A percentile compares a stretch with the other conserved stretches of the same genome.
phyloP scores from a whole-genome alignment of 2,113 vertebrate species.

The Toxostoma redivivum region DNA sequence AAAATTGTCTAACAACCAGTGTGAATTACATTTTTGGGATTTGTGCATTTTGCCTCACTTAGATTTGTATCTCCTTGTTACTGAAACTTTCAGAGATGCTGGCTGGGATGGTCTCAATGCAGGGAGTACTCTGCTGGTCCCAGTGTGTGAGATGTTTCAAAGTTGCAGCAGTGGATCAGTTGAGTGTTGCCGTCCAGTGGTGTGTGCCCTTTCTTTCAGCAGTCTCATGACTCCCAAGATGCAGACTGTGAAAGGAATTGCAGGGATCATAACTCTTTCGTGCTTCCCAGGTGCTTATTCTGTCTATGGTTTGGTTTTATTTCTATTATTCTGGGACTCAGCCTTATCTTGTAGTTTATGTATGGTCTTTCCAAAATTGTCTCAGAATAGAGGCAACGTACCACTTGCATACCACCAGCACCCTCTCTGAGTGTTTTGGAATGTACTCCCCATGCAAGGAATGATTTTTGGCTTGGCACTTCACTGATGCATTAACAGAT shows the following conservation, averaged over 20 bases:
- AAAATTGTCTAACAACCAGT: not conserved
- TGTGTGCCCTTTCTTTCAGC: not conserved
- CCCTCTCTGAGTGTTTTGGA: not conserved
- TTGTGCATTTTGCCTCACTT: not conserved
- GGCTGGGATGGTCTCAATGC: accelerated
- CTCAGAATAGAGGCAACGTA: not conserved
- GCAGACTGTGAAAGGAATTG: not conserved
- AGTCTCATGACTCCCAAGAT: not conserved
- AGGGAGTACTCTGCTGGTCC: not conserved
- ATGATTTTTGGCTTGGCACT: not conserved
- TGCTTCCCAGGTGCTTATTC: not conserved
- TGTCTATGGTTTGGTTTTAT: accelerated
- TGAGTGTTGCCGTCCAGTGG: not conserved
- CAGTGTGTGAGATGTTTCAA: not conserved
- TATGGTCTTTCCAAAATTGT: not conserved
- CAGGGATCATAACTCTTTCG: not conserved
- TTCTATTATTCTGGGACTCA: not conserved
- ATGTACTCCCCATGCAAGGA: not conserved
- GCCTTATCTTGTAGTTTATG: not conserved
- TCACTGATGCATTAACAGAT: not conserved
- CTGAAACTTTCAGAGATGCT: not conserved
- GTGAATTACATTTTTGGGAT: not conserved
- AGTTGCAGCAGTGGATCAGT: not conserved
- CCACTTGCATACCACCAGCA: not conserved
- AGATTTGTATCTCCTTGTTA: not conserved